Conservation (phyloP, 2,113 vertebrate species). For the Nycticorax nycticorax region DNA sequence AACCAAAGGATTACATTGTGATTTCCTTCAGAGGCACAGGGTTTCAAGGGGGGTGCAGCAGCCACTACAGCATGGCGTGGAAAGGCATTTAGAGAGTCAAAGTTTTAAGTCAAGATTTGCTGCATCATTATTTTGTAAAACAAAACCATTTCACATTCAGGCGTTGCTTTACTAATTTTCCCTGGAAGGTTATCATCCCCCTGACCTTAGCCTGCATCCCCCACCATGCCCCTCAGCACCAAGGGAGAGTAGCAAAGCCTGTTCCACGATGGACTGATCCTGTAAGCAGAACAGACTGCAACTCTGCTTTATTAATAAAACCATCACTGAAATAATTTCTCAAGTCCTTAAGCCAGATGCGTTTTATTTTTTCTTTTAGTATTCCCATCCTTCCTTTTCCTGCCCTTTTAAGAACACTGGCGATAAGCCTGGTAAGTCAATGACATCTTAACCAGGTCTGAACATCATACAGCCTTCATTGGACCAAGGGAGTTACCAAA, state of each 20-base stretch:
- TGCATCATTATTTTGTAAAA: neutral
- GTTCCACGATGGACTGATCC: neutral
- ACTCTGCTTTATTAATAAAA: neutral
- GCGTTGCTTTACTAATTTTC: neutral
- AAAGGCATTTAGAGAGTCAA: neutral
- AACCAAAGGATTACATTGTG: slow-evolving; percentile 51
- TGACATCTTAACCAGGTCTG: neutral
- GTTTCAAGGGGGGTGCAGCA: neutral
- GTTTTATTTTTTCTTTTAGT: neutral
- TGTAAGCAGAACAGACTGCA: neutral
- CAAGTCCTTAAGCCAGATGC: neutral
- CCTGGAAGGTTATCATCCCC: neutral
- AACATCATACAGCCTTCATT: neutral
- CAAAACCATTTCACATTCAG: neutral
- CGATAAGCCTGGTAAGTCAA: neutral
- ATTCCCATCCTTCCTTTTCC: neutral
- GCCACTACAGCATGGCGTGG: neutral
- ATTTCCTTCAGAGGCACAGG: slow-evolving; percentile 42
- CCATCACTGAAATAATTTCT: neutral
- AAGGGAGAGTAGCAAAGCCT: neutral
- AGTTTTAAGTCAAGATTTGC: neutral
- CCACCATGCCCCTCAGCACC: neutral
- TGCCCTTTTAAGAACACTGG: neutral
- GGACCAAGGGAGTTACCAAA: neutral
- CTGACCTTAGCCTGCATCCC: neutral